A percentile compares a stretch with the other conserved stretches of the same genome.
phyloP scores from a whole-genome alignment of 1,140 invertebrate genomes.

The Ips nitidus region DNA sequence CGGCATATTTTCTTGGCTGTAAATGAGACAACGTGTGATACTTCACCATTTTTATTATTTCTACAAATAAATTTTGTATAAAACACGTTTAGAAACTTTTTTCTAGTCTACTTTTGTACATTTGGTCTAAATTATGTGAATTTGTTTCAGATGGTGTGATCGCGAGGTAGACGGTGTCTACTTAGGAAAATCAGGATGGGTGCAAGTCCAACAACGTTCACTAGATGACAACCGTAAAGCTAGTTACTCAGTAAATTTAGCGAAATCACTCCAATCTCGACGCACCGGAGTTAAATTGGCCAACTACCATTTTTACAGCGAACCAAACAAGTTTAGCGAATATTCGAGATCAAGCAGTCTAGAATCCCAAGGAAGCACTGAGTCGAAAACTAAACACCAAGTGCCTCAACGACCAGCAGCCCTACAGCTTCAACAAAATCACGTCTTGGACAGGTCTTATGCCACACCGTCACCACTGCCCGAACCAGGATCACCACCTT shows the following conservation, averaged over 20 bases:
- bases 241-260: conserved; percentile 50
- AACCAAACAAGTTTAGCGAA: conserved; percentile 54
- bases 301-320: conserved; percentile 61
- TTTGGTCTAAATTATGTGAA: too few species aligned
- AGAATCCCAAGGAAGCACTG: conserved; percentile 8
- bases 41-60: too few species aligned
- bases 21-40: too few species aligned
- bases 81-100: too few species aligned
- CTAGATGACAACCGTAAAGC: conserved; percentile 57
- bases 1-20: too few species aligned
- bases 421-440: conserved; percentile 39
- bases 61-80: too few species aligned
- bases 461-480: conserved; percentile 53
- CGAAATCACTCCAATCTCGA: conserved; percentile 49
- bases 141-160: conserved; percentile 57
- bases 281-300: conserved; percentile 57
- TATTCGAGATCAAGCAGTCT: conserved; percentile 23
- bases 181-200: conserved; percentile 60
- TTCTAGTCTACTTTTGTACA: too few species aligned
- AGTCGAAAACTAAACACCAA: neutral
- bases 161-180: conserved; percentile 62
- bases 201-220: conserved; percentile 62
- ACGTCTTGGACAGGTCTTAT: conserved; percentile 51
- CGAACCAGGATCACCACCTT: conserved; percentile 56
- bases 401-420: conserved; percentile 38